Conservation (phyloP, 2,888 invertebrate species). For the Torymus aiolomorphi region DNA sequence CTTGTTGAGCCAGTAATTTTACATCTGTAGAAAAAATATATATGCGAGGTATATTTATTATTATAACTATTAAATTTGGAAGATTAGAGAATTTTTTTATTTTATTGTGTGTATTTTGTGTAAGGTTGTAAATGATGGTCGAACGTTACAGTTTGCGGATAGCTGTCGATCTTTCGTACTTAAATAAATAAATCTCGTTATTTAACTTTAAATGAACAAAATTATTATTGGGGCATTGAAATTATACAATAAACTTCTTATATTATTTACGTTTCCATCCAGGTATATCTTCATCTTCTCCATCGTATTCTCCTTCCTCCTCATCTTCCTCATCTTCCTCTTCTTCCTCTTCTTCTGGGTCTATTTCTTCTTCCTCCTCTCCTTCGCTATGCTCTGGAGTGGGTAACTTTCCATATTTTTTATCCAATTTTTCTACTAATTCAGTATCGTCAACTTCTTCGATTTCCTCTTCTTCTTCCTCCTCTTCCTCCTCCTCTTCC, state of each 20-base stretch:
- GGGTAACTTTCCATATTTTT: conserved; percentile 84
- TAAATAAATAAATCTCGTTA: not conserved
- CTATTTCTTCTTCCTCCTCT: conserved; percentile 66
- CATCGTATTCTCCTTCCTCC: conserved; percentile 57
- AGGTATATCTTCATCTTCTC: conserved; percentile 46
- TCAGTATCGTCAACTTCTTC: conserved; percentile 83
- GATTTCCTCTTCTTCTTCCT: conserved; percentile 69
- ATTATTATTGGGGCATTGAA: no score
- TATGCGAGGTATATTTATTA: not conserved
- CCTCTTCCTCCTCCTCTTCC: conserved; percentile 66
- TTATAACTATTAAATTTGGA: no score
- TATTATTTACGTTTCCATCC: conserved; percentile 75
- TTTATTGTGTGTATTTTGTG: conserved; percentile 1
- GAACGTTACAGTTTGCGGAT: not conserved
- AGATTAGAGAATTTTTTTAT: not conserved
- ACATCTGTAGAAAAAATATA: conserved; percentile 26
- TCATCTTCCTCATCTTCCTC: conserved; percentile 71
- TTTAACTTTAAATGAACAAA: conserved; percentile 7
- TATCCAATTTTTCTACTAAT: conserved; percentile 82
- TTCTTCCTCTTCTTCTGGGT: conserved; percentile 69
- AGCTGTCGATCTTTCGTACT: conserved; percentile 28
- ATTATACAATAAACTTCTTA: not conserved
- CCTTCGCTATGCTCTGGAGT: conserved; percentile 71
- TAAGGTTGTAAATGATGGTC: not conserved
- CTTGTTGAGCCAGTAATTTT: not conserved